Evolutionary conservation across 2,113 vertebrate genomes (phyloP).

Genomic region (Hyperopisus bebe): DNA sequence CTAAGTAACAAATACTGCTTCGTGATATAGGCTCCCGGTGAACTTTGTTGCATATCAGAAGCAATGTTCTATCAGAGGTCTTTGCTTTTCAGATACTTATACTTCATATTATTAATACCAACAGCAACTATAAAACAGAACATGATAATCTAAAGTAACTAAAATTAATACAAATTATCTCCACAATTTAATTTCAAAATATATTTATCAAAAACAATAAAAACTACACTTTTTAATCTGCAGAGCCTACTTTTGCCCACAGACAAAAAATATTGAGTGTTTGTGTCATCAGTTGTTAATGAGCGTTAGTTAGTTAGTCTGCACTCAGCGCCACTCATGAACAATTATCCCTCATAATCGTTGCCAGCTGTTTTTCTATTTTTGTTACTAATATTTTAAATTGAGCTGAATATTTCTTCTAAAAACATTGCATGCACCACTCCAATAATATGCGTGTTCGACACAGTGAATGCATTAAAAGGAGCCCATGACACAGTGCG

Average conservation of each 20-base stretch:
- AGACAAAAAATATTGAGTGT: not conserved
- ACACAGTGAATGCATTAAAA: slow-evolving; percentile 13
- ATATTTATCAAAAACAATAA: not conserved
- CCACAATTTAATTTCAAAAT: not conserved
- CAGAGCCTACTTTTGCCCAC: not conserved
- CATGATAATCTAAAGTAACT: not conserved
- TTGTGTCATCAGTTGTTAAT: not conserved
- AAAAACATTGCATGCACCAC: not conserved
- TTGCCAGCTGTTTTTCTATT: not conserved
- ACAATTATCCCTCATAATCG: not conserved
- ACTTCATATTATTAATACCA: not conserved
- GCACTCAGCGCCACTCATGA: not conserved
- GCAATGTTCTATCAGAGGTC: not conserved
- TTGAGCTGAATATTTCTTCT: not conserved
- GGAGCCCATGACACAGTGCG: slow-evolving; percentile 32
- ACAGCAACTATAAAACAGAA: not conserved
- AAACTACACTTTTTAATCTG: not conserved
- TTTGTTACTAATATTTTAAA: not conserved
- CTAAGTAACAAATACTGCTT: not conserved
- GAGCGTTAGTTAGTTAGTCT: not conserved
- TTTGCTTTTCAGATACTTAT: not conserved
- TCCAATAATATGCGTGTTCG: not conserved
- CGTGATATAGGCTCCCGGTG: not conserved
- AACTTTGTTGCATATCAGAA: not conserved
- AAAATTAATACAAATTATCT: not conserved